Evolutionary conservation across 2,113 vertebrate species (phyloP).

Genomic region (Archocentrus centrarchus): DNA sequence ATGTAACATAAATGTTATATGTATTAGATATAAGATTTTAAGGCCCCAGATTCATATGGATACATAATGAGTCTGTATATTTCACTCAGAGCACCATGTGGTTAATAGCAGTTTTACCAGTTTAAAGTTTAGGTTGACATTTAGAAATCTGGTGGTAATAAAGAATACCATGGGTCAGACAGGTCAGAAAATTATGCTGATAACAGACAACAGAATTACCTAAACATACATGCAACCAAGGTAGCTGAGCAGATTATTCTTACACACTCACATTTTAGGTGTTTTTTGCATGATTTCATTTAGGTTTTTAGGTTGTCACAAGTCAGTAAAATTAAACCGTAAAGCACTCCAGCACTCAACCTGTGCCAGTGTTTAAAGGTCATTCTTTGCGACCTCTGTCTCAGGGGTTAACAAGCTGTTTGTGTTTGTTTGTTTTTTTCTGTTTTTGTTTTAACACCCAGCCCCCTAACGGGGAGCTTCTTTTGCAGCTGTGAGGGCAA

Average conservation of each 20-base stretch:
- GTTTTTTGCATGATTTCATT: too few relatives aligned
- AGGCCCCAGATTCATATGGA: neutral
- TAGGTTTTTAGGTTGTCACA: neutral
- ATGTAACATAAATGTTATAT: neutral
- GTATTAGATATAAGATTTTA: neutral
- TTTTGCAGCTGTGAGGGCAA: neutral
- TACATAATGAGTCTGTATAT: neutral
- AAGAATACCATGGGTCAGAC: too few relatives aligned
- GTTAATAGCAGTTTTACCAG: too few relatives aligned
- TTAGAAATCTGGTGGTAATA: too few relatives aligned
- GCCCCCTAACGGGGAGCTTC: too few relatives aligned
- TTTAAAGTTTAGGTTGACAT: too few relatives aligned
- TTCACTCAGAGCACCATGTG: too few relatives aligned
- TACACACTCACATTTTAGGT: too few relatives aligned
- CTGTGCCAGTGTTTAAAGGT: neutral
- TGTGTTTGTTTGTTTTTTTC: neutral
- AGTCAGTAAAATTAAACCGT: neutral
- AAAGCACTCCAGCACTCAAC: neutral
- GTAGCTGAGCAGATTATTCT: too few relatives aligned
- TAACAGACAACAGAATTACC: too few relatives aligned
- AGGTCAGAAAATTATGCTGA: too few relatives aligned
- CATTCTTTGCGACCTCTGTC: rapidly evolving
- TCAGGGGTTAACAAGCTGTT: neutral
- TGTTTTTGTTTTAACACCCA: neutral
- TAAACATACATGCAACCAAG: too few relatives aligned